Percentiles rank a stretch among this genome's conserved stretches.
These are phyloP conservation scores for Siphonodentalium dalli DNA, from an alignment of 2,888 invertebrate genomes.

Conservation along the genomic window DNA sequence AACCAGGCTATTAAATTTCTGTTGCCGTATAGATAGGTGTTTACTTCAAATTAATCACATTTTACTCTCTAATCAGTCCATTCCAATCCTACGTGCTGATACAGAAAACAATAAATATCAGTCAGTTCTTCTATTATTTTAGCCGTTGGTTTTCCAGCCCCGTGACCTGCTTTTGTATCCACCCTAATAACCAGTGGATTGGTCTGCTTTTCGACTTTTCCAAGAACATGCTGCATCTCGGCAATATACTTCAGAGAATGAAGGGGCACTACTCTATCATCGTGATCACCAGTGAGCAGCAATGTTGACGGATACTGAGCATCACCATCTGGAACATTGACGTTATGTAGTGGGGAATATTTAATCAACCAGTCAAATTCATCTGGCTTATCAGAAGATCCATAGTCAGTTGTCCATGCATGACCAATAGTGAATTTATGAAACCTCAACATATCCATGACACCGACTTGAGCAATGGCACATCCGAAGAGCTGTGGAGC, in stretches of 20 bases:
- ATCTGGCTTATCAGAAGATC: slow-evolving; percentile 82
- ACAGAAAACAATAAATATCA: slow-evolving; percentile 86
- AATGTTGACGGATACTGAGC: slow-evolving; percentile 88
- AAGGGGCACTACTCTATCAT: slow-evolving; percentile 96
- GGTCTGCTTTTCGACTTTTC: slow-evolving; percentile 72
- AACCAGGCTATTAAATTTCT: no score
- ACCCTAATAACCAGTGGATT: slow-evolving; percentile 88
- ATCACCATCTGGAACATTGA: slow-evolving; percentile 71
- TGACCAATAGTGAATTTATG: slow-evolving; percentile 97
- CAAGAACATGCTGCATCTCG: slow-evolving; percentile 80
- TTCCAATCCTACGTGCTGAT: slow-evolving; percentile 75
- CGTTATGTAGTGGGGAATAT: slow-evolving; percentile 93
- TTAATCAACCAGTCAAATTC: slow-evolving; percentile 77
- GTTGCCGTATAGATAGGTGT: no score
- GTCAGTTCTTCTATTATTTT: slow-evolving; percentile 94
- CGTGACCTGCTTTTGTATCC: slow-evolving; percentile 97
- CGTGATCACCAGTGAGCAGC: slow-evolving; percentile 95
- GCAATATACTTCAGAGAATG: slow-evolving; percentile 97
- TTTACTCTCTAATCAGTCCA: slow-evolving; percentile 65
- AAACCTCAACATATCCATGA: slow-evolving; percentile 95
- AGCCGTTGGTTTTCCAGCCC: slow-evolving; percentile 92
- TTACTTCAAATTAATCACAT: no score
- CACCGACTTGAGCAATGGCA: slow-evolving; percentile 92
- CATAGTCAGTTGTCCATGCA: slow-evolving; percentile 96
- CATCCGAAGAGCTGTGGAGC: slow-evolving; percentile 93